Evolutionary conservation across 2,113 vertebrate genomes (phyloP).

Genomic region (Engraulis encrasicolus): DNA sequence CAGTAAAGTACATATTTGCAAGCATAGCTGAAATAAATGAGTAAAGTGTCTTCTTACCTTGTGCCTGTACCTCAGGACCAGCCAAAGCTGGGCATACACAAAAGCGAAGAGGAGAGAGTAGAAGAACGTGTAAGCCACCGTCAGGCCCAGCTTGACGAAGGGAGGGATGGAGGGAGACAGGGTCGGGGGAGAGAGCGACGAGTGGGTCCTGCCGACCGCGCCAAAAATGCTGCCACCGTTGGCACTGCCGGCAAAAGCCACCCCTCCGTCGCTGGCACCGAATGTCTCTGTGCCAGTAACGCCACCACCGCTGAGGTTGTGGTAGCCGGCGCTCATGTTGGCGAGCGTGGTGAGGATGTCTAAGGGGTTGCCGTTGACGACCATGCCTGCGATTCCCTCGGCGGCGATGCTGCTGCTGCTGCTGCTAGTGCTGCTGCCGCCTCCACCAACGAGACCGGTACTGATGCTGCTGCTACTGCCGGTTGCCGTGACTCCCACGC

Average conservation of each 20-base stretch:
- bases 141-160: conserved; percentile 88
- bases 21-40: too few relatives aligned
- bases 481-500: conserved; percentile 14
- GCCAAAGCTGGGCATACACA: conserved; percentile 93
- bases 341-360: neutral
- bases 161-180: conserved; percentile 86
- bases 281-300: neutral
- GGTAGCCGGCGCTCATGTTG: neutral
- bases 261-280: neutral
- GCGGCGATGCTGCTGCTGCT: neutral
- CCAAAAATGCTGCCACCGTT: too few relatives aligned
- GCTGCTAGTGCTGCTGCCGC: too few relatives aligned
- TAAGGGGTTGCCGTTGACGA: neutral
- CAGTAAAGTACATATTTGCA: too few relatives aligned
- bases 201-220: conserved; percentile 76
- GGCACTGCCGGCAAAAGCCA: too few relatives aligned
- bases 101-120: conserved; percentile 93
- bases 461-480: neutral
- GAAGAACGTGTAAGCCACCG: conserved; percentile 89
- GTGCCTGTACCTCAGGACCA: conserved; percentile 92
- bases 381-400: conserved; percentile 27
- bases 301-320: neutral
- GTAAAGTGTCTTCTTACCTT: too few relatives aligned
- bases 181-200: conserved; percentile 81
- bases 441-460: too few relatives aligned